Evolutionary conservation across 2,113 vertebrate genomes (phyloP).

Genomic region (Ardeotis arabs): DNA sequence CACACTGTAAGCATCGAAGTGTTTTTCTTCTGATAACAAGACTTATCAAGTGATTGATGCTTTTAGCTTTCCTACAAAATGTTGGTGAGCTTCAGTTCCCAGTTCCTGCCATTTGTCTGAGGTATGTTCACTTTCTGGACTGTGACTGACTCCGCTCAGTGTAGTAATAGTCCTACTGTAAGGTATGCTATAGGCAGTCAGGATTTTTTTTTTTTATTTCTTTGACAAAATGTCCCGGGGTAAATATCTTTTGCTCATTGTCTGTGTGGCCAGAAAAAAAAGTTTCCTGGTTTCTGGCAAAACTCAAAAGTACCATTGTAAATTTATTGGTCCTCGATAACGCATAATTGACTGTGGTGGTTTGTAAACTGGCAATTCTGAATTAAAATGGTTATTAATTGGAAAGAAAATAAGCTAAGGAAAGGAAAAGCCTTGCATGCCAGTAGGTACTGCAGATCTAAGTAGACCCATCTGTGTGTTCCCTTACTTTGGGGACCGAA

Average conservation of each 20-base stretch:
- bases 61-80: background rate
- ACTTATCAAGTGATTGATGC: background rate
- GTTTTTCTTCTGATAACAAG: background rate
- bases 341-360: background rate
- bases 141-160: background rate
- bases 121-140: background rate
- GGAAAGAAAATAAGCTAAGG: background rate
- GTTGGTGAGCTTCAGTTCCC: background rate
- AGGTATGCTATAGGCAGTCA: background rate
- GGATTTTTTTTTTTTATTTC: background rate
- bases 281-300: background rate
- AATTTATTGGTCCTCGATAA: background rate
- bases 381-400: background rate
- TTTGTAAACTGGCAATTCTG: background rate
- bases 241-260: slow-evolving; percentile 11
- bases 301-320: background rate
- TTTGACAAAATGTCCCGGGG: background rate
- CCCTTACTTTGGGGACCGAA: background rate
- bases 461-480: background rate
- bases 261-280: background rate
- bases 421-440: background rate
- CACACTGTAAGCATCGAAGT: background rate
- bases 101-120: background rate
- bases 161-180: background rate
- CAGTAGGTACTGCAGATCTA: background rate